These are phyloP conservation scores for Gopherus evgoodei DNA, from an alignment of 2,113 vertebrate species.

Conservation along the genomic window DNA sequence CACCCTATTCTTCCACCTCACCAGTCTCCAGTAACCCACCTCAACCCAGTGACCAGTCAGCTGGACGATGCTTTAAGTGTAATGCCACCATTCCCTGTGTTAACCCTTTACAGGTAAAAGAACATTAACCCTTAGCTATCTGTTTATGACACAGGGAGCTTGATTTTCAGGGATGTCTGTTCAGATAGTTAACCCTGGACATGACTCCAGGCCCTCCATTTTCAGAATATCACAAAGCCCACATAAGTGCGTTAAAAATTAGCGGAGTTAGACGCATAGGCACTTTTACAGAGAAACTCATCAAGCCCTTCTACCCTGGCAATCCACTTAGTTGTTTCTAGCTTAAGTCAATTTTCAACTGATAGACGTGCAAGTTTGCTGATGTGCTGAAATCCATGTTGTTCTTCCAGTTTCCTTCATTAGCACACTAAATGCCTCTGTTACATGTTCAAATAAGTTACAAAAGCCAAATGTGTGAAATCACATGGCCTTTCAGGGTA, in stretches of 20 bases:
- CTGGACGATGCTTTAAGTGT: no score
- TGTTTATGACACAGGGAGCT: not conserved
- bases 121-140: no score
- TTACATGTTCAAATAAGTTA: constrained; percentile 41
- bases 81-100: no score
- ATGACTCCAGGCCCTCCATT: constrained; percentile 41
- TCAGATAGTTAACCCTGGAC: constrained; percentile 54
- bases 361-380: constrained; percentile 10
- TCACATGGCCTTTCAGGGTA: not conserved
- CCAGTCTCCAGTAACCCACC: no score
- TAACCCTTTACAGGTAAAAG: no score
- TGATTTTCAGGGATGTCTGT: constrained; percentile 47
- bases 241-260: constrained; percentile 54
- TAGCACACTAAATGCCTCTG: constrained; percentile 27
- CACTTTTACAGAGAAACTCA: constrained; percentile 48
- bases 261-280: constrained; percentile 59
- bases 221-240: constrained; percentile 36
- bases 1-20: no score
- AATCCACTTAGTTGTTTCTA: not conserved
- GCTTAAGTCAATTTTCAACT: constrained; percentile 15
- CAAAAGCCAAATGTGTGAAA: not conserved
- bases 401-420: not conserved
- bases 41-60: no score
- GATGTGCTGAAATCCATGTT: constrained; percentile 23
- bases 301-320: constrained; percentile 28